Conservation (phyloP, 1,140 invertebrate species). For the Eriosoma lanigerum region DNA sequence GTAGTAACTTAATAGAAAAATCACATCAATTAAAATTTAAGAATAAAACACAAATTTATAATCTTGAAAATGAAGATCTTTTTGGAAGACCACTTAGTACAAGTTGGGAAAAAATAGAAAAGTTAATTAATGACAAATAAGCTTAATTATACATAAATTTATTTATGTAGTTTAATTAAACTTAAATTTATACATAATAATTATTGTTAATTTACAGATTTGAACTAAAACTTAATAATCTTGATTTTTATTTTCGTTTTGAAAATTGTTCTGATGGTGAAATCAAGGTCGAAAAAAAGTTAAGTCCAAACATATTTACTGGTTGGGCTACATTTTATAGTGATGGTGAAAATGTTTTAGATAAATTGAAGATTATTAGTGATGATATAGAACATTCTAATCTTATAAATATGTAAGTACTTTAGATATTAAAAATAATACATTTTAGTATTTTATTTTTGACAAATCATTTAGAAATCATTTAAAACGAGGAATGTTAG, state of each 20-base stretch:
- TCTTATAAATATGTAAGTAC: not conserved
- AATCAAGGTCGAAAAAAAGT: slow-evolving; percentile 37
- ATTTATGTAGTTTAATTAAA: too few species aligned
- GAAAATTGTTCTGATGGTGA: slow-evolving; percentile 34
- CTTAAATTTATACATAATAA: not conserved
- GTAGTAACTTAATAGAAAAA: not conserved
- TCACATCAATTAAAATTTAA: not conserved
- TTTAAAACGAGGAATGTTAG: slow-evolving; percentile 23
- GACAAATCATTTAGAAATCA: slow-evolving; percentile 8
- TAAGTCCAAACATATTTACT: slow-evolving; percentile 38
- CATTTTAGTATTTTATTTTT: not conserved
- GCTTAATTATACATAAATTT: too few species aligned
- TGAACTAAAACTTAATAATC: not conserved
- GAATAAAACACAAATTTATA: not conserved
- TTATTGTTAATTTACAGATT: not conserved
- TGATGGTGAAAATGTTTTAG: slow-evolving; percentile 37
- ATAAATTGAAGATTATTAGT: slow-evolving; percentile 26
- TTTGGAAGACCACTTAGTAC: slow-evolving; percentile 20
- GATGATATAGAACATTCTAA: slow-evolving; percentile 20
- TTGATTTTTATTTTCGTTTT: slow-evolving; percentile 32
- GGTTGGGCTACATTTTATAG: slow-evolving; percentile 1
- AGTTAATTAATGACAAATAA: not conserved
- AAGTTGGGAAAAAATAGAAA: slow-evolving; percentile 17
- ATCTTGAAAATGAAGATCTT: slow-evolving; percentile 34
- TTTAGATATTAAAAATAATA: not conserved